Base-by-base conservation (phyloP, 1,140 invertebrate species). In the Tenebrio molitor region DNA sequence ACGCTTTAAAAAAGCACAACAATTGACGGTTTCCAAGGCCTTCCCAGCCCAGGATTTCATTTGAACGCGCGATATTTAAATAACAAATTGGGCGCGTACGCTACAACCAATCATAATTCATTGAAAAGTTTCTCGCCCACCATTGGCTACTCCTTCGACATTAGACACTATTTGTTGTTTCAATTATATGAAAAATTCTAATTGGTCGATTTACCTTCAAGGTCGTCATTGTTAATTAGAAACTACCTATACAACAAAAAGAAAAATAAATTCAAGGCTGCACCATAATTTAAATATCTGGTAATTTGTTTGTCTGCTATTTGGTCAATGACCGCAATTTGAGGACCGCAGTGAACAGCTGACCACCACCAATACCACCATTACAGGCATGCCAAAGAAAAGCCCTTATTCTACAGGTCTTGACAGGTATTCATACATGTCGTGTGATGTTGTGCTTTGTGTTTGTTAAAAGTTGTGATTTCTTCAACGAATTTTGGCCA, bases 261-360 rank as follows among this genome's bases (percentile, higher is more conserved):
- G 25, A 29, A 29, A 29, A 58, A 5, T 14, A 29, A 58, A 58
- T 58, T 58, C 50, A 58, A 58, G 50, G 50, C 2, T 23, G 21
- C 15, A 12, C 36, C 29, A 25, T 53, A 58, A 58, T 58, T 58
- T 23, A 23, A 25, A 58, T 23, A n/a, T 58, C 50, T 21, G 10
- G 1, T 58, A 58, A 58, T 50, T 58, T 25, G 50, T 58, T 58
- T 58, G 50, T 58, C 19, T 25, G 23, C 10, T 58, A 29, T 50
- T 16, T 50, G 50, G 50, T 58, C 50, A 58, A 58, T 58, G 50
- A 58, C 50, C 50, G 21, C 16, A 50, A 14, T n/a, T n/a, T n/a
- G n/a, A n/a, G n/a, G 50, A 58, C 50, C 50, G 21, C 16, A 50
- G 5, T n/a, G 8, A 58, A 53, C 17, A 53, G 17, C 21, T 53